Percentiles rank a stretch among this genome's conserved stretches.
phyloP scores from a whole-genome alignment of 2,113 vertebrate genomes.

The Nansenia antarctica region DNA sequence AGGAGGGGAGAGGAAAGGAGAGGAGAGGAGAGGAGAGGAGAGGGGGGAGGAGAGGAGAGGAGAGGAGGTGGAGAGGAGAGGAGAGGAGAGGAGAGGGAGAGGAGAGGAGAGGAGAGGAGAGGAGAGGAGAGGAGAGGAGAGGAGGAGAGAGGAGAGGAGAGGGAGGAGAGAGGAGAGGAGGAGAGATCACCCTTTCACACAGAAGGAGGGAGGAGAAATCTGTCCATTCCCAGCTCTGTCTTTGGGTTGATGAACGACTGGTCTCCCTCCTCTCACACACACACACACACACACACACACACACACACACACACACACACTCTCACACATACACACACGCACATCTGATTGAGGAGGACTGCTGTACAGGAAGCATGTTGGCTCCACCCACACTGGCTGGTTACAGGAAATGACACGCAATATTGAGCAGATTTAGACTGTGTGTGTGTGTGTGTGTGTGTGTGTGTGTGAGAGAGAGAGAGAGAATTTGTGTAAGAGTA shows the following conservation, averaged over 20 bases:
- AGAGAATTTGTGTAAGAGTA: neutral
- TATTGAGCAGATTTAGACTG: no score
- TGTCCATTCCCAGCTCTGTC: no score
- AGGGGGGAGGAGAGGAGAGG: neutral
- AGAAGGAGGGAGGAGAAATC: neutral
- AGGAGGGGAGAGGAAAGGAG: conserved; percentile 7
- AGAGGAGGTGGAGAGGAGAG: neutral
- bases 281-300: neutral
- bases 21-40: conserved; percentile 5
- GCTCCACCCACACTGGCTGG: neutral
- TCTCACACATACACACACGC: neutral
- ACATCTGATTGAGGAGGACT: neutral
- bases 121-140: neutral
- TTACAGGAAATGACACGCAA: neutral
- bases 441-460: neutral
- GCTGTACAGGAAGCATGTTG: neutral
- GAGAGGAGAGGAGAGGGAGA: neutral
- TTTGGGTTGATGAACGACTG: neutral
- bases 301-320: neutral
- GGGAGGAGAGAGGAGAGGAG: neutral
- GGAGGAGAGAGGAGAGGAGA: neutral
- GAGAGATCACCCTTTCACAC: no score
- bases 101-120: neutral
- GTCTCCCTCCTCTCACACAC: no score
- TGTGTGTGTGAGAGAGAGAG: conserved; percentile 10